A percentile compares a stretch with the other conserved stretches of the same genome.
Evolutionary conservation across 2,797 vertebrate species (phyloP).

Genomic region (Thripadectes ignobilis): DNA sequence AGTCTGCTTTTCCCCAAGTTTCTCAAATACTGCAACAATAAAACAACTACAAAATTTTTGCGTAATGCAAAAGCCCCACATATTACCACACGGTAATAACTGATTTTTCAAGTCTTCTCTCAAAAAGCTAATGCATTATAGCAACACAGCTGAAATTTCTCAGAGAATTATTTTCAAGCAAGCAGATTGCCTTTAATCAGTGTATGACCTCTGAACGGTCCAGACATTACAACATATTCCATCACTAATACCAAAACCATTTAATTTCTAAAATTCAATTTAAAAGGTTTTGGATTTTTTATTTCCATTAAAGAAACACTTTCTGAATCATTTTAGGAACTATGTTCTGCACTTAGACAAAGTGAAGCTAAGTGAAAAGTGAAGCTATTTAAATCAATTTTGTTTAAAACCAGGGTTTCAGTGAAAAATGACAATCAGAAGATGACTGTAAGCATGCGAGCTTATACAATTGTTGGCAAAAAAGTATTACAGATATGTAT

Average conservation of each 20-base stretch:
- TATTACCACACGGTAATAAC: not conserved
- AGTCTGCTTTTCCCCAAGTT: not conserved
- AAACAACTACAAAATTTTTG: not conserved
- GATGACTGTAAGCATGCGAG: not conserved
- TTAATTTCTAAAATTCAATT: slow-evolving; percentile 21
- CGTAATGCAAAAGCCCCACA: not conserved
- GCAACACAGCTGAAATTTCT: not conserved
- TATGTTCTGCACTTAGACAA: not conserved
- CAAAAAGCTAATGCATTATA: not conserved
- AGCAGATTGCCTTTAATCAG: not conserved
- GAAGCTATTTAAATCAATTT: not conserved
- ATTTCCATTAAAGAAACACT: not conserved
- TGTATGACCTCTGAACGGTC: not conserved
- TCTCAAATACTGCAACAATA: not conserved
- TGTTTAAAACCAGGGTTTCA: not conserved
- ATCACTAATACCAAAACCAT: not conserved
- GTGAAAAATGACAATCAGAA: not conserved
- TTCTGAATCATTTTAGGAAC: not conserved
- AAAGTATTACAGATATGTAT: not conserved
- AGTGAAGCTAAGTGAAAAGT: not conserved
- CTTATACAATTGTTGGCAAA: not conserved
- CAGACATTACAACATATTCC: slow-evolving; percentile 40
- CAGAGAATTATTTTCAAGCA: not conserved
- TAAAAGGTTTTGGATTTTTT: not conserved
- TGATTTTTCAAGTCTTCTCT: not conserved